These are phyloP conservation scores for Falco cherrug DNA, from an alignment of 2,797 vertebrate genomes.

Conservation along the genomic window DNA sequence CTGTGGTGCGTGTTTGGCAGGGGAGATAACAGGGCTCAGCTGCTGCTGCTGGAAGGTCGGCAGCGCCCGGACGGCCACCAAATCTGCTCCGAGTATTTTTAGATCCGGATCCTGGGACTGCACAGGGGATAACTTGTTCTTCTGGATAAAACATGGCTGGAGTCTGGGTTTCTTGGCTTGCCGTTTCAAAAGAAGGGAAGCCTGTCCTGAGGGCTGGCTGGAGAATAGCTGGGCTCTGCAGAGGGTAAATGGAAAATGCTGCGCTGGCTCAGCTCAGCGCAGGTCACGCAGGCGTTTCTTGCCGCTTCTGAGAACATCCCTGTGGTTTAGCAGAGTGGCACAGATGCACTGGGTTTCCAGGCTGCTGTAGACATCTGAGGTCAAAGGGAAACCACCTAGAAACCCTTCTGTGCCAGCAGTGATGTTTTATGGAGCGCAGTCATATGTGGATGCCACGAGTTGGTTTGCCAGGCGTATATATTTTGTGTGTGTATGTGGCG, in stretches of 20 bases:
- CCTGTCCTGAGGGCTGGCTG: not conserved
- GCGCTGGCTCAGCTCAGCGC: rapidly evolving
- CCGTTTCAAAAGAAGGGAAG: not conserved
- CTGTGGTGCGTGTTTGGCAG: rapidly evolving
- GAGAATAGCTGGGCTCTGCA: not conserved
- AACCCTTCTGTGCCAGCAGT: not conserved
- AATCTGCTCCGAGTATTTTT: not conserved
- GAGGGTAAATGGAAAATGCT: not conserved
- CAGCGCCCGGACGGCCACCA: not conserved
- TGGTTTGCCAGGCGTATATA: not conserved
- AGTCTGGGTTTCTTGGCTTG: not conserved
- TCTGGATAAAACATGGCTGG: rapidly evolving
- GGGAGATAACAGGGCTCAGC: not conserved
- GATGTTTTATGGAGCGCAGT: not conserved
- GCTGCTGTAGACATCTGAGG: not conserved
- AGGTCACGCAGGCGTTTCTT: not conserved
- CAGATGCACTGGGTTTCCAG: not conserved
- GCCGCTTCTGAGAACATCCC: not conserved
- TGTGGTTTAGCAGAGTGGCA: not conserved
- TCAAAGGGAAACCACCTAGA: slow-evolving; percentile 34
- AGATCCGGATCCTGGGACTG: not conserved
- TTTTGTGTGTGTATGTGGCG: not conserved
- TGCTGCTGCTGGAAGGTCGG: not conserved
- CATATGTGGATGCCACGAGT: not conserved
- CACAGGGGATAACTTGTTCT: not conserved